A percentile compares a stretch with the other conserved stretches of the same genome.
Conservation (phyloP, 1,140 invertebrate genomes). For the Drosophila carrolli region DNA sequence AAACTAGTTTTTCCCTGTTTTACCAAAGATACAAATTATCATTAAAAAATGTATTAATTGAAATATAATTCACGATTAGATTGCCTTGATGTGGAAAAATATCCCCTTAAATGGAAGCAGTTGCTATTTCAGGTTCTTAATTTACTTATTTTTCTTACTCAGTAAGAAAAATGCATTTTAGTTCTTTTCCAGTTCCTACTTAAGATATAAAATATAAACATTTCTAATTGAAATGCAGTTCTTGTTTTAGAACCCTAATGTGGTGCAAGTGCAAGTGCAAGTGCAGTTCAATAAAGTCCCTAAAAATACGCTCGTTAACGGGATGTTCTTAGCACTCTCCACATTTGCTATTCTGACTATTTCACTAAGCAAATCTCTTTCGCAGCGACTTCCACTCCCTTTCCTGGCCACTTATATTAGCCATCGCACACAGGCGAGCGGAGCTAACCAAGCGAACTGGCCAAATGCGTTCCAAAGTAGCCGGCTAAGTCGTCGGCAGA, state of each 20-base stretch:
- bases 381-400: conserved; percentile 10
- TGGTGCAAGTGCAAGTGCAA: conserved; percentile 13
- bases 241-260: background rate
- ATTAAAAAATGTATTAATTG: too few relatives aligned
- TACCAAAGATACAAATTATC: too few relatives aligned
- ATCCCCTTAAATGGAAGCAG: too few relatives aligned
- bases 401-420: conserved; percentile 63
- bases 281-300: conserved; percentile 18
- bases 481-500: conserved; percentile 50
- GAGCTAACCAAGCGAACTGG: conserved; percentile 66
- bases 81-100: too few relatives aligned
- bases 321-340: conserved; percentile 10
- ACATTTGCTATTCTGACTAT: conserved; percentile 35
- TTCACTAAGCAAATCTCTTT: conserved; percentile 10
- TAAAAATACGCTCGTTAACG: conserved; percentile 1
- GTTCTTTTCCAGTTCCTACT: background rate
- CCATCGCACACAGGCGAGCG: conserved; percentile 22
- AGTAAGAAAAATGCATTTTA: too few relatives aligned
- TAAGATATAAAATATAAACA: background rate
- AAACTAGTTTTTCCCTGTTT: too few relatives aligned
- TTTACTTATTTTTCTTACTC: too few relatives aligned
- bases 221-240: background rate
- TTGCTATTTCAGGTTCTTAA: too few relatives aligned
- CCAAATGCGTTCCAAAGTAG: conserved; percentile 72
- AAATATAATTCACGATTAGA: too few relatives aligned